A percentile compares a stretch with the other conserved stretches of the same genome.
Evolutionary conservation across 2,113 vertebrate species (phyloP).

Genomic region (Passerina amoena): DNA sequence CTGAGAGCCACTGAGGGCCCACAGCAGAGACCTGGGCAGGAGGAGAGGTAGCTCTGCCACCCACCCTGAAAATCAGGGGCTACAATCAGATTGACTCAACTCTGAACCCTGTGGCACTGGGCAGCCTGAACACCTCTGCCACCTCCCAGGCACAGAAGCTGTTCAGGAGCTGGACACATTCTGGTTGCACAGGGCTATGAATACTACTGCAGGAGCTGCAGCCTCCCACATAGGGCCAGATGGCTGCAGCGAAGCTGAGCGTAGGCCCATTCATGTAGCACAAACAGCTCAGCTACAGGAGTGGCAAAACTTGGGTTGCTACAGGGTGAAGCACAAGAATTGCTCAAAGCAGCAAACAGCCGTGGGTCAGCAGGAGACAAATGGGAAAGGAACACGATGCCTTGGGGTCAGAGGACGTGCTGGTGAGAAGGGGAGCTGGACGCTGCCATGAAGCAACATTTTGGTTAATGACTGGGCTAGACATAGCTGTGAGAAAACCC

Average conservation of each 20-base stretch:
- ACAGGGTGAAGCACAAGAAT: background rate
- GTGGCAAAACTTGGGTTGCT: background rate
- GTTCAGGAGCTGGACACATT: background rate
- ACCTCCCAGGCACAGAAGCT: background rate
- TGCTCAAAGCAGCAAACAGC: background rate
- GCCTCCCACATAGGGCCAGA: background rate
- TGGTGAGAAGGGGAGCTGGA: background rate
- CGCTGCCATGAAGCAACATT: background rate
- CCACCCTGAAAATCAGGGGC: background rate
- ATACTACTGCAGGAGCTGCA: background rate
- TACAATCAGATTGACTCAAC: background rate
- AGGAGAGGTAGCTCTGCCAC: background rate
- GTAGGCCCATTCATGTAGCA: background rate
- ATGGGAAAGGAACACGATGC: background rate
- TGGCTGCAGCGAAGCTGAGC: background rate
- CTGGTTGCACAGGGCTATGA: background rate
- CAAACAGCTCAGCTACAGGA: background rate
- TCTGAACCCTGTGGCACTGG: background rate
- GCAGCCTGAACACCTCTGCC: background rate
- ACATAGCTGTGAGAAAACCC: background rate
- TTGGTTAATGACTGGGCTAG: background rate
- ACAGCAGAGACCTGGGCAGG: rapidly evolving
- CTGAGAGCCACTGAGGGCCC: background rate
- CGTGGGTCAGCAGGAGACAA: background rate
- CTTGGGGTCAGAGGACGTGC: background rate